phyloP scores from a whole-genome alignment of 2,888 invertebrate genomes.

The Rhamnusium bicolor region DNA sequence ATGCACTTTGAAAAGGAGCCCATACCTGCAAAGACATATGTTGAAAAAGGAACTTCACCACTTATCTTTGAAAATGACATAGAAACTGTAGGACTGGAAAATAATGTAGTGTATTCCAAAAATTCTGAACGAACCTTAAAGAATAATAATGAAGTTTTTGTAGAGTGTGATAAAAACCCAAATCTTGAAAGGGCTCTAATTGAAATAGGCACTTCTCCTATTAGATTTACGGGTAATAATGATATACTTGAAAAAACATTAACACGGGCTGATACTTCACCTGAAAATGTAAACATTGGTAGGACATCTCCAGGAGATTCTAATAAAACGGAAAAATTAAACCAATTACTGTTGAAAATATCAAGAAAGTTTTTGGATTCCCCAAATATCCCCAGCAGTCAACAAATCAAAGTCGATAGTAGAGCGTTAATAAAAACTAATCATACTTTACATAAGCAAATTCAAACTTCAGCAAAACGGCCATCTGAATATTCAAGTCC shows the following conservation, averaged over 20 bases:
- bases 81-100: background rate
- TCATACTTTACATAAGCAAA: background rate
- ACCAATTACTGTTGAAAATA: constrained; percentile 3
- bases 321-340: background rate
- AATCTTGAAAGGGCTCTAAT: background rate
- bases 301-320: background rate
- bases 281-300: background rate
- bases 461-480: background rate
- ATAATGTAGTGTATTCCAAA: background rate
- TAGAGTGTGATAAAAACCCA: background rate
- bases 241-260: background rate
- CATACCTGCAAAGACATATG: background rate
- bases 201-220: constrained; percentile 4
- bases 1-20: background rate
- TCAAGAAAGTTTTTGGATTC: background rate
- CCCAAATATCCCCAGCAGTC: background rate
- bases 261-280: constrained; percentile 4
- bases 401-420: no score
- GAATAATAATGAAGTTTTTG: background rate
- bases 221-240: background rate
- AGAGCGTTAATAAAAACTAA: background rate
- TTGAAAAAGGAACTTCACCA: background rate
- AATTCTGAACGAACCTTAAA: background rate
- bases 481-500: background rate
- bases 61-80: background rate